Evolutionary conservation across 2,113 vertebrate genomes (phyloP).

Genomic region (Hemiprocne comata): DNA sequence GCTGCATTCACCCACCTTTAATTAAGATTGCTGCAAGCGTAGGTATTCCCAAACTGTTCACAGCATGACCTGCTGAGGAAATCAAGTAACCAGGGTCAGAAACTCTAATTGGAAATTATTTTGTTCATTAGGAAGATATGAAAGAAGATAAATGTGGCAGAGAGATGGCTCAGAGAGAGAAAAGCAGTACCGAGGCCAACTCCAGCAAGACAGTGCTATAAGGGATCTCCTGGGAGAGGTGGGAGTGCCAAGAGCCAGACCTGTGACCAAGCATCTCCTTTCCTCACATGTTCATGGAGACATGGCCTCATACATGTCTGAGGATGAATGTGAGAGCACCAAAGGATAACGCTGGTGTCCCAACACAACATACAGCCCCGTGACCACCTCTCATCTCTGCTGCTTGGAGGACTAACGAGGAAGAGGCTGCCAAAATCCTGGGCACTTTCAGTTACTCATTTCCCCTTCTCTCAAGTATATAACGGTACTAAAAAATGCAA

Average conservation of each 20-base stretch:
- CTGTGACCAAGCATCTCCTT: background rate
- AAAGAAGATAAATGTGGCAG: background rate
- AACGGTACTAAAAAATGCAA: background rate
- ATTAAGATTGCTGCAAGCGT: background rate
- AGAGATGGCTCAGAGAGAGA: background rate
- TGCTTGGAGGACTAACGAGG: background rate
- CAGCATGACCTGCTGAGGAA: background rate
- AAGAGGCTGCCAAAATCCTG: background rate
- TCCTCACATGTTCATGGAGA: background rate
- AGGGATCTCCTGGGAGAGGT: background rate
- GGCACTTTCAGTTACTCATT: background rate
- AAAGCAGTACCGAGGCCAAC: background rate
- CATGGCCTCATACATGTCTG: background rate
- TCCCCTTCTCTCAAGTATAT: background rate
- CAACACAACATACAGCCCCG: background rate
- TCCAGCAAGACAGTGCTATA: fast-evolving
- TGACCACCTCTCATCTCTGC: background rate
- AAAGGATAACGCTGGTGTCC: background rate
- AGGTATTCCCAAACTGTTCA: background rate
- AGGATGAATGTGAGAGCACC: fast-evolving
- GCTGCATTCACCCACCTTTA: background rate
- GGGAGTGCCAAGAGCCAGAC: background rate
- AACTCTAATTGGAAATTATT: background rate
- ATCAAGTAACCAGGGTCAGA: background rate
- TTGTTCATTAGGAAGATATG: background rate